Evolutionary conservation across 2,888 invertebrate species (phyloP).

Genomic region (Ptilodon capucinus): DNA sequence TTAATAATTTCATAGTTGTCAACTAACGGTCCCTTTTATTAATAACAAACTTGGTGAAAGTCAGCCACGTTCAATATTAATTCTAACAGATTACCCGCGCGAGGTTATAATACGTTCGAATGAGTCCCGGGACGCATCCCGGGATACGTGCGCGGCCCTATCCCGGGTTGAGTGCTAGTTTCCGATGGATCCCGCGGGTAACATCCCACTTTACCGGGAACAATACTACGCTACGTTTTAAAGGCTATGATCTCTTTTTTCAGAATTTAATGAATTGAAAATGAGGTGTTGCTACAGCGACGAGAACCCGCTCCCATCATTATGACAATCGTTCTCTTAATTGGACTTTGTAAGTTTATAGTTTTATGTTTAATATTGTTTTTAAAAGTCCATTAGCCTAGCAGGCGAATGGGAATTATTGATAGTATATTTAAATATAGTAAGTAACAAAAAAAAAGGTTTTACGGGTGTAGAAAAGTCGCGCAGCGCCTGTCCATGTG

Average conservation of each 20-base stretch:
- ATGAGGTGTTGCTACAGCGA: too few relatives aligned
- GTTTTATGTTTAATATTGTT: too few relatives aligned
- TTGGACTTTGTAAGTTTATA: too few relatives aligned
- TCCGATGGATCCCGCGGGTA: background rate
- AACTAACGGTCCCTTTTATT: background rate
- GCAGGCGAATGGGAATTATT: too few relatives aligned
- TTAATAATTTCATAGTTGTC: background rate
- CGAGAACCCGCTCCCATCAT: too few relatives aligned
- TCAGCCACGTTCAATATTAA: background rate
- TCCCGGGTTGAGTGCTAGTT: background rate
- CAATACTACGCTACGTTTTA: background rate
- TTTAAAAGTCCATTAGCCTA: too few relatives aligned
- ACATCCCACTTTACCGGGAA: background rate
- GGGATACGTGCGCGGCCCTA: background rate
- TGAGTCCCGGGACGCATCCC: background rate
- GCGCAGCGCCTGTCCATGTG: too few relatives aligned
- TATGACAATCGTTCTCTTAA: too few relatives aligned
- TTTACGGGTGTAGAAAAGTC: too few relatives aligned
- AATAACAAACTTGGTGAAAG: background rate
- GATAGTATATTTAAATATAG: too few relatives aligned
- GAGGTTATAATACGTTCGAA: background rate
- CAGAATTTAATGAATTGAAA: too few relatives aligned
- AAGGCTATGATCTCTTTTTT: background rate
- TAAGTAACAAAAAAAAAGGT: too few relatives aligned
- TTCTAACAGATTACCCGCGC: background rate